phyloP scores from a whole-genome alignment of 2,888 invertebrate species.

The Urechis unicinctus region DNA sequence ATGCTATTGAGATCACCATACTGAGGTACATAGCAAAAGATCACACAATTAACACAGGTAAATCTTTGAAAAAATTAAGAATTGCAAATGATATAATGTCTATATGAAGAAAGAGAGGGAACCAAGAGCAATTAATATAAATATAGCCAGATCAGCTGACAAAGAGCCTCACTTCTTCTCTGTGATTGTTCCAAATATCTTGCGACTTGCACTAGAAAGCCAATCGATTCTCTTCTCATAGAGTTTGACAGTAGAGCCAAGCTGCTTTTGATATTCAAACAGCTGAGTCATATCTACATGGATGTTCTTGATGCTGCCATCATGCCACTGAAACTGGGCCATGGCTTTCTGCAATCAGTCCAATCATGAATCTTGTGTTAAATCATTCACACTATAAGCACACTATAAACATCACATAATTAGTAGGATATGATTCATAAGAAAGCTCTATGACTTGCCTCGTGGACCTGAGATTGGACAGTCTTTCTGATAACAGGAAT shows the following conservation, averaged over 20 bases:
- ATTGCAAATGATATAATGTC: background rate
- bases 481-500: conserved; percentile 49
- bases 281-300: conserved; percentile 50
- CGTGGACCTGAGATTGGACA: conserved; percentile 50
- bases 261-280: conserved; percentile 50
- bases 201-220: conserved; percentile 44
- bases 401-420: too few species aligned
- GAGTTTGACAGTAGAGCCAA: conserved; percentile 42
- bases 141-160: too few species aligned
- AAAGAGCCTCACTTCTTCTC: conserved; percentile 45
- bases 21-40: conserved; percentile 44
- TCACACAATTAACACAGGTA: too few species aligned
- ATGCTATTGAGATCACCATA: too few species aligned
- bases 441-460: too few species aligned
- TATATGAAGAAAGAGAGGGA: too few species aligned
- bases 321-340: conserved; percentile 51
- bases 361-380: too few species aligned
- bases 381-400: too few species aligned
- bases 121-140: too few species aligned
- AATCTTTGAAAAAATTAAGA: background rate
- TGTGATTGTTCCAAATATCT: conserved; percentile 46
- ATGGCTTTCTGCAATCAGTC: conserved; percentile 39
- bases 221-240: conserved; percentile 48
- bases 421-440: too few species aligned
- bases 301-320: conserved; percentile 48